Evolutionary conservation across 1,140 invertebrate genomes (phyloP).

Genomic region (Plectus sambesii): DNA sequence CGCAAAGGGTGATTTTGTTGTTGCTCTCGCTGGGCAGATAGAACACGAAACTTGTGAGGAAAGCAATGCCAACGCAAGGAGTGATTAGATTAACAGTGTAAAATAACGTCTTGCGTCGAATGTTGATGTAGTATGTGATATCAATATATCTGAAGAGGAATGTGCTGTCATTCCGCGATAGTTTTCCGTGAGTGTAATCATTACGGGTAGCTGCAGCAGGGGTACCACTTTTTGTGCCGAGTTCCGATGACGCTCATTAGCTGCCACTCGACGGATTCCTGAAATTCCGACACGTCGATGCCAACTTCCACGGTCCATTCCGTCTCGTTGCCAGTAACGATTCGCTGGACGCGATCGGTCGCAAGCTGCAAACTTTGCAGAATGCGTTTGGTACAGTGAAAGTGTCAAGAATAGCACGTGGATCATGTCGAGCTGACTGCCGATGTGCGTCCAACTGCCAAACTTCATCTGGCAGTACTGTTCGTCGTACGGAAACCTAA

Average conservation of each 20-base stretch:
- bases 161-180: no score
- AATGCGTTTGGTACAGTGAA: conserved; percentile 7
- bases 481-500: conserved; percentile 34
- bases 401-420: conserved; percentile 35
- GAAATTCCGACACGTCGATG: conserved; percentile 84
- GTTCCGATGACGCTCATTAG: conserved; percentile 88
- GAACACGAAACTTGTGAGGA: conserved; percentile 56
- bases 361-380: conserved; percentile 26
- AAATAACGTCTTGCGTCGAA: conserved; percentile 90
- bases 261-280: conserved; percentile 98
- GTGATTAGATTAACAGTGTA: conserved; percentile 70
- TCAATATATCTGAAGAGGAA: conserved; percentile 76
- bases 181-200: no score
- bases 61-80: conserved; percentile 55
- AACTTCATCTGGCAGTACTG: conserved; percentile 41
- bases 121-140: conserved; percentile 92
- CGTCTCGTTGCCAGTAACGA: conserved; percentile 25
- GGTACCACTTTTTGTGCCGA: conserved; percentile 48
- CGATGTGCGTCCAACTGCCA: conserved; percentile 74
- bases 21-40: conserved; percentile 67
- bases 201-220: conserved; percentile 77
- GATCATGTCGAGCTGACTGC: conserved; percentile 65
- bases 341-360: conserved; percentile 24
- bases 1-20: conserved; percentile 38
- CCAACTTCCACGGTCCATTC: conserved; percentile 50